phyloP scores from a whole-genome alignment of 2,888 invertebrate genomes.

The Drosophila pegasa region DNA sequence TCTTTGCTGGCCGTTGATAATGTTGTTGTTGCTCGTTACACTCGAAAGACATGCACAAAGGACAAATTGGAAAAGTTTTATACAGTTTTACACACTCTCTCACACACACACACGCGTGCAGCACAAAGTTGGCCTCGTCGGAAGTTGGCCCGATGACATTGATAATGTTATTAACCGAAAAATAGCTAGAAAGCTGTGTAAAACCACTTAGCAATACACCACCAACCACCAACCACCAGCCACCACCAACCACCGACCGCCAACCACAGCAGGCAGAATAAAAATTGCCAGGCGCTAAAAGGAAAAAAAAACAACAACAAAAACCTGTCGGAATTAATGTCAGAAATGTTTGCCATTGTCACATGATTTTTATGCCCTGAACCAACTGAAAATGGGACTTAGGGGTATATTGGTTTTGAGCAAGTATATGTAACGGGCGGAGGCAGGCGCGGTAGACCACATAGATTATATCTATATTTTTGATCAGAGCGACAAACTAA shows the following conservation, averaged over 20 bases:
- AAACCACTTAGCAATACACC: slow-evolving; percentile 20
- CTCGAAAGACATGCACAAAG: slow-evolving; percentile 68
- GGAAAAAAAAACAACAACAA: background rate
- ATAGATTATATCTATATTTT: no score
- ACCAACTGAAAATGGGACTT: no score
- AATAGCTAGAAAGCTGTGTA: slow-evolving; percentile 23
- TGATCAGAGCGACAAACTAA: no score
- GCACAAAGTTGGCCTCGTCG: slow-evolving; percentile 40
- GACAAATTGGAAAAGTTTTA: slow-evolving; percentile 70
- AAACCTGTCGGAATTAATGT: slow-evolving; percentile 3
- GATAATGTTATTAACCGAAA: slow-evolving; percentile 63
- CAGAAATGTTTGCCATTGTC: background rate
- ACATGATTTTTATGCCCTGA: background rate
- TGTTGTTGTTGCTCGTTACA: slow-evolving; percentile 55
- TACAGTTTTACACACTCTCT: slow-evolving; percentile 44
- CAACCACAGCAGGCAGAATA: background rate
- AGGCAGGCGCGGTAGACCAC: no score
- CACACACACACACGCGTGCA: slow-evolving; percentile 18
- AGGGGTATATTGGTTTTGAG: no score
- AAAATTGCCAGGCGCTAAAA: background rate
- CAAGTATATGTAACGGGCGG: no score
- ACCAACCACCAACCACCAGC: background rate
- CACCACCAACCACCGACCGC: background rate
- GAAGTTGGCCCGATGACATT: slow-evolving; percentile 60
- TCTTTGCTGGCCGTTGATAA: slow-evolving; percentile 49